phyloP scores from a whole-genome alignment of 1,140 invertebrate genomes.

The Drosophila nigromelanica region DNA sequence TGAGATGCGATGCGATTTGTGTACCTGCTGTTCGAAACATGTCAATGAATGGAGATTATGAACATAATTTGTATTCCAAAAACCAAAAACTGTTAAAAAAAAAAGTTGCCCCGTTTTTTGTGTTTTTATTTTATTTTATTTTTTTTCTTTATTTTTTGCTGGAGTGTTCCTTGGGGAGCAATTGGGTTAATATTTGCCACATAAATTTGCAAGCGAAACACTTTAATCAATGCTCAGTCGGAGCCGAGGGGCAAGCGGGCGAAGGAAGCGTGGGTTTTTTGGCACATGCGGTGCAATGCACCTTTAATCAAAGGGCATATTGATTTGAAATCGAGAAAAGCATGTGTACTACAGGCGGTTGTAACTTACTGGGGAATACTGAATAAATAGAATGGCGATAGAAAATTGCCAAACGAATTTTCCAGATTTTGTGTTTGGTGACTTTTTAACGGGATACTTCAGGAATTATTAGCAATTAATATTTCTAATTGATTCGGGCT shows the following conservation, averaged over 20 bases:
- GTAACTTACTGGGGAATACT: neutral
- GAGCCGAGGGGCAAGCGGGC: neutral
- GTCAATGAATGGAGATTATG: constrained; percentile 81
- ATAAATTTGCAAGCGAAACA: constrained; percentile 80
- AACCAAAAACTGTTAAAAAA: constrained; percentile 80
- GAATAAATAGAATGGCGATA: too few relatives aligned
- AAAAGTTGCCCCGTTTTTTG: constrained; percentile 66
- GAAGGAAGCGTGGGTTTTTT: neutral
- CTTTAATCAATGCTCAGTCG: constrained; percentile 77
- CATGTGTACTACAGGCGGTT: too few relatives aligned
- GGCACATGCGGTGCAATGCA: constrained; percentile 51
- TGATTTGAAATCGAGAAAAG: constrained; percentile 37
- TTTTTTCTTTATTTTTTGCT: constrained; percentile 2
- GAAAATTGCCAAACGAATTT: too few relatives aligned
- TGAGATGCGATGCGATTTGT: constrained; percentile 2
- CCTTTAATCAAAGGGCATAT: constrained; percentile 49
- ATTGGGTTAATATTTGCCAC: constrained; percentile 80
- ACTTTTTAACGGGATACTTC: too few relatives aligned
- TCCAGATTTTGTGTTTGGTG: too few relatives aligned
- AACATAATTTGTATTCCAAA: constrained; percentile 82
- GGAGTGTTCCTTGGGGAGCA: constrained; percentile 78
- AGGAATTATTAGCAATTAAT: too few relatives aligned
- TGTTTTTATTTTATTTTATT: constrained; percentile 18
- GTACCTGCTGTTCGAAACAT: constrained; percentile 46
- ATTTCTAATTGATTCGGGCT: too few relatives aligned